phyloP scores from a whole-genome alignment of 2,888 invertebrate species.

The Andrena hattorfiana region DNA sequence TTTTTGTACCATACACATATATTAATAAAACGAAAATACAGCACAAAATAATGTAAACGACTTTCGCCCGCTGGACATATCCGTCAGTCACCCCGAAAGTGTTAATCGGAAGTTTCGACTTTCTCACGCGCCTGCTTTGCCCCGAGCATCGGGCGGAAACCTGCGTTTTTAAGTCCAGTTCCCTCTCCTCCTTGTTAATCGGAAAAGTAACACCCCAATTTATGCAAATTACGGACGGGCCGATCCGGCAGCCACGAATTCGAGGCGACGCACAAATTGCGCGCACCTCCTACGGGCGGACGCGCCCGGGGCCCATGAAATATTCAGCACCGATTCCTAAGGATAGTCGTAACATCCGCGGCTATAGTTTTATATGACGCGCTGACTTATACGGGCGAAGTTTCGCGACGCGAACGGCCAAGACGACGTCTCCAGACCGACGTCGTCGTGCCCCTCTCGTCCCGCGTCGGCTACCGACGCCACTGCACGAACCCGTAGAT shows the following conservation, averaged over 20 bases:
- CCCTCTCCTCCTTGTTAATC: not conserved
- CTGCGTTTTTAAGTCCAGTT: conserved; percentile 50
- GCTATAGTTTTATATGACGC: conserved; percentile 63
- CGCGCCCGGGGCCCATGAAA: conserved; percentile 64
- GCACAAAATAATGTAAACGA: too few species aligned
- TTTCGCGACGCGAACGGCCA: conserved; percentile 45
- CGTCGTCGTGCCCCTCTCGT: not conserved
- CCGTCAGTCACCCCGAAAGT: not conserved
- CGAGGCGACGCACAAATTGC: conserved; percentile 72
- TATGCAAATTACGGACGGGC: conserved; percentile 68
- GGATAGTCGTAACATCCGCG: conserved; percentile 65
- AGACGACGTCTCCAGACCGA: conserved; percentile 35
- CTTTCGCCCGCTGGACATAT: too few species aligned
- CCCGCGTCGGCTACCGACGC: not conserved
- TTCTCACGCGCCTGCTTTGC: conserved; percentile 29
- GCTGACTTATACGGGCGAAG: conserved; percentile 55
- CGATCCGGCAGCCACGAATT: conserved; percentile 61
- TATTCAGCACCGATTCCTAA: conserved; percentile 68
- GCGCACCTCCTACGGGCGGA: conserved; percentile 50
- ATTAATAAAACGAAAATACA: too few species aligned
- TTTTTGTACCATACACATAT: too few species aligned
- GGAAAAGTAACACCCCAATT: conserved; percentile 70
- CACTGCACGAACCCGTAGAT: conserved; percentile 39
- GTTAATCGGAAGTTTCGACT: conserved; percentile 58
- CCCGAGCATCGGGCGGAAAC: not conserved